phyloP scores from a whole-genome alignment of 2,888 invertebrate genomes.

The Rhopalosiphum nymphaeae region DNA sequence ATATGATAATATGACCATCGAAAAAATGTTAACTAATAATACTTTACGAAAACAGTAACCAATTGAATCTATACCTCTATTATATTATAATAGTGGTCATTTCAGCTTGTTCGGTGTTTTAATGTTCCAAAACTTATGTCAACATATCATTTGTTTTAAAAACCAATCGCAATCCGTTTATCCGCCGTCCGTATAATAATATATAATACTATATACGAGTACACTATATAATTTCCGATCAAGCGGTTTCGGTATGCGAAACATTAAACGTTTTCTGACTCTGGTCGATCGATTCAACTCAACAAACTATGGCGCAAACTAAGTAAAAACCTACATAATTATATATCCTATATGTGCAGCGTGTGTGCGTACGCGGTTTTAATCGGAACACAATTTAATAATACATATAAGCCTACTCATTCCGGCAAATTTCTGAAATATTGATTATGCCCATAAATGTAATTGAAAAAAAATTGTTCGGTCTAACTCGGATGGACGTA shows the following conservation, averaged over 20 bases:
- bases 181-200: neutral
- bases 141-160: neutral
- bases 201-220: too few relatives aligned
- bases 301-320: neutral
- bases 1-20: neutral
- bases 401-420: neutral
- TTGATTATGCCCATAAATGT: neutral
- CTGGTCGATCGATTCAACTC: neutral
- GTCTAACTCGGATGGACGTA: neutral
- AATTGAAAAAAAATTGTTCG: neutral
- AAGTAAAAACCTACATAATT: neutral
- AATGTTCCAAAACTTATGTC: neutral
- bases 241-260: neutral
- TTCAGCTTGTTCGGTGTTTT: neutral
- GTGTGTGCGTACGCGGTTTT: neutral
- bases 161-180: neutral
- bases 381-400: neutral
- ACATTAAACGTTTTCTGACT: conserved; percentile 1
- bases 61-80: neutral
- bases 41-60: neutral
- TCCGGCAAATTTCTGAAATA: neutral
- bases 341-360: neutral
- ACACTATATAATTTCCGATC: neutral
- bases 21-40: neutral
- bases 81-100: neutral